Base-by-base conservation (phyloP, 2,113 vertebrate species). In the Sylvicapra grimmia region DNA sequence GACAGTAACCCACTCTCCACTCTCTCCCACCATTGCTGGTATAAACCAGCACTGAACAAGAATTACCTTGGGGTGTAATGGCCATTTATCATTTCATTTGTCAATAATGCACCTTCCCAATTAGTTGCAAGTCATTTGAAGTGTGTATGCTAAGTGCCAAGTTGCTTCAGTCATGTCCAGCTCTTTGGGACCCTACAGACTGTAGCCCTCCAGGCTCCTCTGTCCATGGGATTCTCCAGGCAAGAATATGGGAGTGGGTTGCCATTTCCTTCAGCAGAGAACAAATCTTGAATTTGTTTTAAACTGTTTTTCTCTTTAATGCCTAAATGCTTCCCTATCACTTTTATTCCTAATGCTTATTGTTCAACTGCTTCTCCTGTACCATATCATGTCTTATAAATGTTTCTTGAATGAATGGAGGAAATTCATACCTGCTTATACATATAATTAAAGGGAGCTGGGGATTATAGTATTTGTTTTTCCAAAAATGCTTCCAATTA, bases 401-500 rank as follows among this genome's bases (percentile, higher is more conserved):
- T 91, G 91, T 89, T 93, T 94, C 95, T 85, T 47, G 25, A 80
- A 27, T 18, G 40, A 83, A 94, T 84, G 51, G 44, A 91, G 58
- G 79, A 89, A 94, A 89, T 61, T 18, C 31, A 85, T 94, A 87
- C 56, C 79, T 95, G 61, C 65, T 97, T 97, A 61, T 47, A 92
- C 79, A 89, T 94, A 72, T 93, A 98, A 97, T 89, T 85, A 96
- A 91, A 96, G 83, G 63, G 92, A 93, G 72, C 61, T 85, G 33
- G 58, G 63, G 53, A 77, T 83, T 87, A 83, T 61, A 85, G 75
- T 93, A 92, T 95, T 96, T 92, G 65, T 96, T 95, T 96, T 97
- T 96, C 92, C 84, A 92, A 87, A 97, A 97, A 93, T 63, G 72
- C 86, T 89, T 95, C 79, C 95, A 97, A 95, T 91, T 91, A 94